Evolutionary conservation across 2,797 vertebrate genomes (phyloP).

Genomic region (Pseudochirops corinnae): DNA sequence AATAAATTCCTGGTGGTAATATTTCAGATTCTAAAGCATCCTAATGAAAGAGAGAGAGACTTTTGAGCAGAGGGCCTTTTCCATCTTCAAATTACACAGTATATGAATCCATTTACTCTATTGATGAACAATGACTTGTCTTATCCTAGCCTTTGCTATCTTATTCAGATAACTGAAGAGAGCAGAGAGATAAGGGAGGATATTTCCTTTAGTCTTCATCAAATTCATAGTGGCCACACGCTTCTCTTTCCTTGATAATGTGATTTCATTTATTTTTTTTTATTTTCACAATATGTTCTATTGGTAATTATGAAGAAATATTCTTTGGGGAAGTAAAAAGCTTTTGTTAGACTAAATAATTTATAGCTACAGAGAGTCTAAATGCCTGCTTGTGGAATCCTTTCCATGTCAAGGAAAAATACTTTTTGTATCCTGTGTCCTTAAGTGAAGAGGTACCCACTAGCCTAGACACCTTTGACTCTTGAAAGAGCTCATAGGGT

Average conservation of each 20-base stretch:
- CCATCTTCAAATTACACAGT: not conserved
- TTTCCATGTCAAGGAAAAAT: not conserved
- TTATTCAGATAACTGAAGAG: not conserved
- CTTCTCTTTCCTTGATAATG: not conserved
- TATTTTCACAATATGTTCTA: not conserved
- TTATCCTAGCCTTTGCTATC: not conserved
- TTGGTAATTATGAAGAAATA: not conserved
- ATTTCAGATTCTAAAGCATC: not conserved
- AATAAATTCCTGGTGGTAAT: not conserved
- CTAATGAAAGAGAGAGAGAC: not conserved
- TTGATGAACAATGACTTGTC: not conserved
- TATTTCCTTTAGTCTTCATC: not conserved
- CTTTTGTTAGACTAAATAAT: not conserved
- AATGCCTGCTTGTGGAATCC: not conserved
- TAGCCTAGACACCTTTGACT: not conserved
- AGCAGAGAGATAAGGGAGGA: not conserved
- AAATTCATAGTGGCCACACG: not conserved
- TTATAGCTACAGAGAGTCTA: not conserved
- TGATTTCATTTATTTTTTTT: not conserved
- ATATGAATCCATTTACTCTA: not conserved
- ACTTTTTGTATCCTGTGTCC: not conserved
- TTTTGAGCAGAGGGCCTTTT: not conserved
- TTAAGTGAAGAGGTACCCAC: not conserved
- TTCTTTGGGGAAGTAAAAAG: not conserved
- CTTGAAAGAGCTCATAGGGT: too few relatives aligned